A percentile compares a stretch with the other conserved stretches of the same genome.
Evolutionary conservation across 2,113 vertebrate genomes (phyloP).

Genomic region (Onychostruthus taczanowskii): DNA sequence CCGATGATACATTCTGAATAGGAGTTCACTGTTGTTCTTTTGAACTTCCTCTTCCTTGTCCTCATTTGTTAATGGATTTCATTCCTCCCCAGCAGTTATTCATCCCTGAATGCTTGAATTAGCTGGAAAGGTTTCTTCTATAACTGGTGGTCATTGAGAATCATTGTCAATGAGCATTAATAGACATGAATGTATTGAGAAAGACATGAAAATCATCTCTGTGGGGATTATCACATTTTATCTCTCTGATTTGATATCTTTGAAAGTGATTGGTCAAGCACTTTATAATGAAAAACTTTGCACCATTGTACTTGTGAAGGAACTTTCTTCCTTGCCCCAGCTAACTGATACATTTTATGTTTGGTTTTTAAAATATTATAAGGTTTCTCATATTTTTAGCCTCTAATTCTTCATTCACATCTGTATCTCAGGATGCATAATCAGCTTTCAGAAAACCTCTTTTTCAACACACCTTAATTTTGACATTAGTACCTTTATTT

Average conservation of each 20-base stretch:
- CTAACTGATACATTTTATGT: background rate
- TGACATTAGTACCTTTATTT: background rate
- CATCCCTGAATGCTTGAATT: background rate
- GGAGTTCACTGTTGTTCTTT: background rate
- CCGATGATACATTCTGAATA: background rate
- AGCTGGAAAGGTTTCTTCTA: background rate
- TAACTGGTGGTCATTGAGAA: background rate
- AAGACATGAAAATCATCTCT: background rate
- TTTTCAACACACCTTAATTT: background rate
- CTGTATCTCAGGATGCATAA: background rate
- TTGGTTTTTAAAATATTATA: background rate
- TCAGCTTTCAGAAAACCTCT: background rate
- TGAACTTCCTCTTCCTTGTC: background rate
- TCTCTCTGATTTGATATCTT: background rate
- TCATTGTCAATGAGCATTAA: background rate
- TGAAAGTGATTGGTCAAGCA: background rate
- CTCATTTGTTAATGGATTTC: background rate
- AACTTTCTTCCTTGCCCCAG: background rate
- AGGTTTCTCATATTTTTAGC: background rate
- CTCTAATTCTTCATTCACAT: background rate
- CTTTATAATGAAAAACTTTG: background rate
- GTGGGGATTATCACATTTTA: background rate
- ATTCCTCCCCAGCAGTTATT: background rate
- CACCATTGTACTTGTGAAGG: background rate
- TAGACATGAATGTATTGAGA: background rate